Evolutionary conservation across 2,113 vertebrate species (phyloP).

Genomic region (Heterocephalus glaber): DNA sequence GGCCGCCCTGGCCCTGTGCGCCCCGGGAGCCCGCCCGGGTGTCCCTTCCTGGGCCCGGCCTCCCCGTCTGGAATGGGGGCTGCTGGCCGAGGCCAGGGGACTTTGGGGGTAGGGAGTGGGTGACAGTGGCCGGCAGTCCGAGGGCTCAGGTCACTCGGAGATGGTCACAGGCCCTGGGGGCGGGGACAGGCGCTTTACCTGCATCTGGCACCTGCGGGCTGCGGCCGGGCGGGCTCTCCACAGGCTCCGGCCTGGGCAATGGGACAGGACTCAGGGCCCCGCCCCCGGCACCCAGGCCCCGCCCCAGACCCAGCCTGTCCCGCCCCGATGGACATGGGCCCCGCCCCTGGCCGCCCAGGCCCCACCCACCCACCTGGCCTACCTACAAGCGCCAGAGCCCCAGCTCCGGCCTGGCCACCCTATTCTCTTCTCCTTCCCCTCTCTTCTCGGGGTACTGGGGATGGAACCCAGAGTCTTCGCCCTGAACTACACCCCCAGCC

Average conservation of each 20-base stretch:
- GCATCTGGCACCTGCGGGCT: constrained; percentile 87
- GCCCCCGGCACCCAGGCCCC: fast-evolving
- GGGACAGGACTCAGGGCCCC: fast-evolving
- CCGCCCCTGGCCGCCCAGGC: neutral
- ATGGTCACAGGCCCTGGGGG: neutral
- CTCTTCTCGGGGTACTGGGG: neutral
- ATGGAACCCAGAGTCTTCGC: neutral
- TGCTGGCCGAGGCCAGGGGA: neutral
- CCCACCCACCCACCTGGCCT: neutral
- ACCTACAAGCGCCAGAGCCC: neutral
- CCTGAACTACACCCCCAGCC: neutral
- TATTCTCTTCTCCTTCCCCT: neutral
- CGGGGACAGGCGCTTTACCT: constrained; percentile 81
- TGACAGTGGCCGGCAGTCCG: neutral
- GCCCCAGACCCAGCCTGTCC: neutral
- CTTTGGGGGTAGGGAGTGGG: neutral
- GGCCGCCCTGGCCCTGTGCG: neutral
- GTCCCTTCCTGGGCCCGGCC: neutral
- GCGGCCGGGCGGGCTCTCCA: constrained; percentile 85
- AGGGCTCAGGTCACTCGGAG: neutral
- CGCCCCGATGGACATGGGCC: fast-evolving
- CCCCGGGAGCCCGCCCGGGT: neutral
- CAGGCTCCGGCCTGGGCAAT: constrained; percentile 84
- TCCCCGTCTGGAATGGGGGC: neutral
- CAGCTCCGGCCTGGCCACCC: neutral